Percentiles rank a stretch among this genome's conserved stretches.
These are phyloP conservation scores for Drosophila nannoptera DNA, from an alignment of 1,140 invertebrate species.

Conservation along the genomic window DNA sequence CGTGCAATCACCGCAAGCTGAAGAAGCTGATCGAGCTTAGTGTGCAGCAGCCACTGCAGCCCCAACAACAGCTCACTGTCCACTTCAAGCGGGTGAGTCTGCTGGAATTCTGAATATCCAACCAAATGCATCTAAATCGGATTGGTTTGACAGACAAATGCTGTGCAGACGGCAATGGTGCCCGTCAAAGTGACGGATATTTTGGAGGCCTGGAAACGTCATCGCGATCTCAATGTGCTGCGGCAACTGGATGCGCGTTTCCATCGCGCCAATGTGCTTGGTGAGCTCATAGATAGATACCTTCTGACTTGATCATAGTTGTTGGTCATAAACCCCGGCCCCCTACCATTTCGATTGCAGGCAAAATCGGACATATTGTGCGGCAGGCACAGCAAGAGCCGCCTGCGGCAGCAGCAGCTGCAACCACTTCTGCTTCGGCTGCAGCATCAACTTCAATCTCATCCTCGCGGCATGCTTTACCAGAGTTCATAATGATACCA, in stretches of 20 bases:
- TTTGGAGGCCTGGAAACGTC: slow-evolving; percentile 57
- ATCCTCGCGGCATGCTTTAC: slow-evolving; percentile 50
- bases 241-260: slow-evolving; percentile 66
- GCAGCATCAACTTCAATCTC: slow-evolving; percentile 40
- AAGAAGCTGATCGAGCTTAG: slow-evolving; percentile 66
- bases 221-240: slow-evolving; percentile 65
- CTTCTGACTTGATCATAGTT: too few species aligned
- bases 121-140: not conserved
- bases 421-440: slow-evolving; percentile 28
- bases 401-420: slow-evolving; percentile 23
- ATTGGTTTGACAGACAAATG: slow-evolving; percentile 25
- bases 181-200: slow-evolving; percentile 63
- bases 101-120: not conserved
- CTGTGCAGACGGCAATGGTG: slow-evolving; percentile 42
- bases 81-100: slow-evolving; percentile 62
- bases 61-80: slow-evolving; percentile 60
- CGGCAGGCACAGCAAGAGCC: slow-evolving; percentile 58
- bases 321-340: too few species aligned
- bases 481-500: slow-evolving; percentile 71
- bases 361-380: slow-evolving; percentile 72
- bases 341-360: slow-evolving; percentile 28
- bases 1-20: slow-evolving; percentile 68
- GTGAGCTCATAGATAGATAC: slow-evolving; percentile 20
- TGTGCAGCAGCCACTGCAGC: slow-evolving; percentile 45
- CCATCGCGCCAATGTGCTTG: slow-evolving; percentile 66